These are phyloP conservation scores for Coregonus ussuriensis DNA, from an alignment of 2,797 vertebrate species.

Conservation along the genomic window DNA sequence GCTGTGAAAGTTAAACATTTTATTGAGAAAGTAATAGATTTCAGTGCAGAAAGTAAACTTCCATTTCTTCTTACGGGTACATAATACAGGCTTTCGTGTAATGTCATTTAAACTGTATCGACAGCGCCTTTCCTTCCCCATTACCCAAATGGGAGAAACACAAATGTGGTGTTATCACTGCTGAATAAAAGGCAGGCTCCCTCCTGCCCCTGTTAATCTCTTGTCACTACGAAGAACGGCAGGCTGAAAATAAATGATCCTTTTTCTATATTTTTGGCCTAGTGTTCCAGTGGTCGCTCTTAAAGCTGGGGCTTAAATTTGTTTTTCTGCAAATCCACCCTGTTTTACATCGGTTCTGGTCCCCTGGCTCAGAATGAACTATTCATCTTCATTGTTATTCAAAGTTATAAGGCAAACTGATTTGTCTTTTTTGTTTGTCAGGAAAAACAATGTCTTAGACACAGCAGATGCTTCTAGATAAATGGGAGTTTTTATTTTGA, in stretches of 20 bases:
- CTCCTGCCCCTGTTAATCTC: too few species aligned
- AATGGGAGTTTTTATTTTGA: too few species aligned
- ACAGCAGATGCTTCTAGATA: too few species aligned
- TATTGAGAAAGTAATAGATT: background rate
- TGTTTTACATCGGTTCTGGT: too few species aligned
- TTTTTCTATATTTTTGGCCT: background rate
- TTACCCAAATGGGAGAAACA: constrained; percentile 1
- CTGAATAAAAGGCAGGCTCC: background rate
- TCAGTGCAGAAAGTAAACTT: background rate
- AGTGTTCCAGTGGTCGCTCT: background rate
- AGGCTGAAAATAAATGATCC: background rate
- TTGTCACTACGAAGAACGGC: background rate
- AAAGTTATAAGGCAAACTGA: too few species aligned
- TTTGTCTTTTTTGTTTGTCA: too few species aligned
- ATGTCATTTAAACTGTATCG: background rate
- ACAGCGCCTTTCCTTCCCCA: background rate
- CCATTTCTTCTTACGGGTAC: background rate
- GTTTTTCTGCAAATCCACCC: background rate
- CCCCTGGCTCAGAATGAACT: too few species aligned
- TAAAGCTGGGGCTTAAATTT: background rate
- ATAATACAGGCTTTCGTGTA: background rate
- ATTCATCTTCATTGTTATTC: too few species aligned
- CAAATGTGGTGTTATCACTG: background rate
- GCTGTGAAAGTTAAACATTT: too few species aligned
- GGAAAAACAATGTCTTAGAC: too few species aligned